Base-by-base conservation (phyloP, 1,140 invertebrate species). In the Aricia agestis region DNA sequence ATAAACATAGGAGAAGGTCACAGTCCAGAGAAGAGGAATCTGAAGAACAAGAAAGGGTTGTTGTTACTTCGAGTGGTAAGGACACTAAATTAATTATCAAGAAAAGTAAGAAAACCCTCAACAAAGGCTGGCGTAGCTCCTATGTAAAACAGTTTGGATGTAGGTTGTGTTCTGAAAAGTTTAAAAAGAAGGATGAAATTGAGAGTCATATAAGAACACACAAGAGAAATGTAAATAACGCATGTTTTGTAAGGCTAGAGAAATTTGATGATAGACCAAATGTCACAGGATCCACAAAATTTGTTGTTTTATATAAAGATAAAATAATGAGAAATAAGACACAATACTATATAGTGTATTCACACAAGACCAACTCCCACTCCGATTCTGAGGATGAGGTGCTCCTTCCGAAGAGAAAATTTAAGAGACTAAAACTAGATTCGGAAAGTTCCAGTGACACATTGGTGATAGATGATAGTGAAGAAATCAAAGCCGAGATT, bases 381-480 rank as follows among this genome's bases (percentile, higher is more conserved):
- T 72, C 73, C 59, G 80, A 80, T 11, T 80, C 81, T 59, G 79
- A 82, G 72, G 71, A 74, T 31, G 77, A 81, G 69, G 59, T 72
- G 61, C 2, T 11, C 11, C 6, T 72, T 70, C 17, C 70, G 67
- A 72, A 18, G 45, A 74, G 69, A 11, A 76, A 72, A 76, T 59
- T 65, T 66, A 85, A 82, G 77, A 72, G 77, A 75, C 66, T 19
- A 67, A 72, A 84, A 52, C 67, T 84, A 69, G 17, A 80, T 61
- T 90, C 87, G 25, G 69, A 68, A 74, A 84, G 82, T 74, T 87
- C 85, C 13, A 80, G 74, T 73, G 86, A 87, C n/a, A 87, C 84
- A 19, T 71, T 87, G 68, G 71, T 85, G 57, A 70, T 86, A 71
- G 79, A 79, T 57, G 59, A 72, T 18, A 63, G 59, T 63, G 59